Base-by-base conservation (phyloP, 64 coral and sea anemone genomes). In the Hydrozoanthus tunicans region DNA sequence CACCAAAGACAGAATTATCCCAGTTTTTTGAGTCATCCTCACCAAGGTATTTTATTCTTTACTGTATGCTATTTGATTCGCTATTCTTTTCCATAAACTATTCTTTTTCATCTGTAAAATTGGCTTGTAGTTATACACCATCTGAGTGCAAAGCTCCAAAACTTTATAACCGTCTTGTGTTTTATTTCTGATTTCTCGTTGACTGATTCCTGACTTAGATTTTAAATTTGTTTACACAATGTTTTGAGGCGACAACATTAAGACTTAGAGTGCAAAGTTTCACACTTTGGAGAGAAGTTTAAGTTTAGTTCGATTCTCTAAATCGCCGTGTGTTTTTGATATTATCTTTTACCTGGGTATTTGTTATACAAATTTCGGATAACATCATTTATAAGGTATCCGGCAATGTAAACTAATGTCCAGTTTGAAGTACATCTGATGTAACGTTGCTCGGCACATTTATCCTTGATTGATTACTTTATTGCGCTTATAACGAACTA, bases 341-440 rank as follows among this genome's bases (percentile, higher is more conserved):
- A 70, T 26, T 88, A 88, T 88, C 84, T 88, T 57, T 72, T 54
- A 65, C 25, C 32, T 26, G 9, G 15, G 26, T 58, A 72, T 68
- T 26, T 86, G 43, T 56, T 71, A 73, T 32, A 88, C 57, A 88
- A 55, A 59, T 88, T 88, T 88, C 26, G 84, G 84, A 88, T 88
- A 88, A 88, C 69, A 88, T 88, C 84, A 75, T 14, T 24, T 61
- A 61, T 58, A 70, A 60, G 56, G 24, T 56, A 59, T 70, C 70
- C 84, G 73, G 73, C 84, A 88, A 88, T 59, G 24, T 88, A 88
- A 88, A 88, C 84, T 88, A 88, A 88, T 75, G 84, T 88, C 84
- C 84, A 56, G 69, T 73, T 88, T 88, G 84, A 88, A 88, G 84
- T 88, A 88, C 73, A 74, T 88, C 84, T 74, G 70, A 88, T 88